These are phyloP conservation scores for Chionomys nivalis DNA, from an alignment of 2,113 vertebrate genomes.

Conservation along the genomic window DNA sequence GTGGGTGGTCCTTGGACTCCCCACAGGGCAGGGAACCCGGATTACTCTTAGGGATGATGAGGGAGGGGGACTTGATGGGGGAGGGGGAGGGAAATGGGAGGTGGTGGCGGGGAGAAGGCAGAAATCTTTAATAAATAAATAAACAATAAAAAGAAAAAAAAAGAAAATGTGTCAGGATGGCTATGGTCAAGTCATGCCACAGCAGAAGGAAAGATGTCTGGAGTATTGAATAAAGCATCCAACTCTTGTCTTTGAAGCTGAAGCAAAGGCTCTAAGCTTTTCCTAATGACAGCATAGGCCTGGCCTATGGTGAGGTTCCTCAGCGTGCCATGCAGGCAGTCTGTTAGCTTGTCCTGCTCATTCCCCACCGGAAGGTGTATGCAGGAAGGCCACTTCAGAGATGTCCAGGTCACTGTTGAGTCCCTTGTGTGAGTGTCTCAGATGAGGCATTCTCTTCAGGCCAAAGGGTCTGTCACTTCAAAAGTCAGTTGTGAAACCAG, in stretches of 20 bases:
- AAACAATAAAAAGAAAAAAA: too few relatives aligned
- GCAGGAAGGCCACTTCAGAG: too few relatives aligned
- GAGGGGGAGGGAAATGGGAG: too few relatives aligned
- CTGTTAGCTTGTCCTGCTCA: not conserved
- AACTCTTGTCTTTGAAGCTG: not conserved
- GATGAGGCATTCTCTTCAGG: not conserved
- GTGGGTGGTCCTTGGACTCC: too few relatives aligned
- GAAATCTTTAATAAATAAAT: too few relatives aligned
- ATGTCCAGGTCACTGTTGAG: not conserved
- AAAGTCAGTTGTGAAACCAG: not conserved
- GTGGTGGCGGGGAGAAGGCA: too few relatives aligned
- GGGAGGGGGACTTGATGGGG: too few relatives aligned
- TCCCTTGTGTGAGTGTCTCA: not conserved
- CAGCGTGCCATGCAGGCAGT: rapidly evolving
- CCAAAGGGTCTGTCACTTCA: not conserved
- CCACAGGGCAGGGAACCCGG: too few relatives aligned
- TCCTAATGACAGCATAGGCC: not conserved
- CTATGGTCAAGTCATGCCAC: not conserved
- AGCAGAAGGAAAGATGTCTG: not conserved
- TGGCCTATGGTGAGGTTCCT: rapidly evolving
- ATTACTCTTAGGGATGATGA: too few relatives aligned
- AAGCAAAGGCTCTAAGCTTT: not conserved
- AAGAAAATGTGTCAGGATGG: not conserved
- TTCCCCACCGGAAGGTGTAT: too few relatives aligned
- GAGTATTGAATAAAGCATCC: rapidly evolving